Percentiles rank a stretch among this genome's conserved stretches.
These are phyloP conservation scores for Synergus umbraculus DNA, from an alignment of 2,888 invertebrate species.

Conservation along the genomic window DNA sequence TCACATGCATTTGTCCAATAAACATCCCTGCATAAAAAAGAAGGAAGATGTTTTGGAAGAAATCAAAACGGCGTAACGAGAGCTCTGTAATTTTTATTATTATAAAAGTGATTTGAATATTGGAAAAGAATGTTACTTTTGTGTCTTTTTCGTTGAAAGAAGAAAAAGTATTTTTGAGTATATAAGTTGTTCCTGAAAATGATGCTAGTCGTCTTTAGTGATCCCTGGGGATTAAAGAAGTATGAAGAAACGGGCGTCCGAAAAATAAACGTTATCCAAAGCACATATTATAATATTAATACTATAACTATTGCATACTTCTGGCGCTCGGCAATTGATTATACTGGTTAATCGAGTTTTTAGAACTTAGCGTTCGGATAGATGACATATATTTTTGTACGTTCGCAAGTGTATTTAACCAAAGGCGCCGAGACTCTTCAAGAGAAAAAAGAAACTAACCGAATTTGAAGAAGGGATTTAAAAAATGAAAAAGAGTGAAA, in stretches of 20 bases:
- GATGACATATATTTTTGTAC: conserved; percentile 77
- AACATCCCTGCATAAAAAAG: not conserved
- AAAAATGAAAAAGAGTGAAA: conserved; percentile 44
- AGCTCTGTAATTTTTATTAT: not conserved
- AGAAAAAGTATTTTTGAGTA: not conserved
- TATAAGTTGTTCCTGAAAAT: conserved; percentile 20
- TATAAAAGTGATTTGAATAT: not conserved
- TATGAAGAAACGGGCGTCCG: conserved; percentile 38
- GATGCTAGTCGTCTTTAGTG: conserved; percentile 48
- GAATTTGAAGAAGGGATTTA: conserved; percentile 47
- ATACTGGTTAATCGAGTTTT: conserved; percentile 70
- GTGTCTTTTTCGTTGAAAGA: not conserved
- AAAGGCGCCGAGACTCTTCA: conserved; percentile 45
- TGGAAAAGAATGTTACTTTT: conserved; percentile 9
- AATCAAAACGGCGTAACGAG: conserved; percentile 40
- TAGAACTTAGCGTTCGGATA: conserved; percentile 75
- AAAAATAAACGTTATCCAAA: conserved; percentile 7
- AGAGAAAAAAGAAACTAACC: conserved; percentile 43
- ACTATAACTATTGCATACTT: conserved; percentile 46
- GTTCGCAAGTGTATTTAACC: conserved; percentile 66
- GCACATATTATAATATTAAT: conserved; percentile 38
- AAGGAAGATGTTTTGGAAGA: not conserved
- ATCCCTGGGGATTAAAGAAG: conserved; percentile 36
- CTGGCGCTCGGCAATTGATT: conserved; percentile 65
- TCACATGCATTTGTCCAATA: not conserved